A percentile compares a stretch with the other conserved stretches of the same genome.
Conservation (phyloP, 2,888 invertebrate genomes). For the Parnassius mnemosyne region DNA sequence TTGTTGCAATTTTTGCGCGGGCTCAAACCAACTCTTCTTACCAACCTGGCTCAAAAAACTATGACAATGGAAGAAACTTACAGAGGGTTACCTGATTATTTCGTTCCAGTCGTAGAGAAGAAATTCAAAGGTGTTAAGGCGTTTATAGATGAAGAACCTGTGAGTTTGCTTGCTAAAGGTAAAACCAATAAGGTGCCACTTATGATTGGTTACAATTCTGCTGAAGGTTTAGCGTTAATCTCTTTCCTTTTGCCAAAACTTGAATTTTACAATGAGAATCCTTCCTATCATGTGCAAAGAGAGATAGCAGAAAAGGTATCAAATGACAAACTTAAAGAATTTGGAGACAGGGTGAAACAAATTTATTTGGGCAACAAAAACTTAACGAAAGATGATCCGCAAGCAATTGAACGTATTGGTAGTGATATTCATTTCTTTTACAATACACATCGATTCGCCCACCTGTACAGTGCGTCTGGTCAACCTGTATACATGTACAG, state of each 20-base stretch:
- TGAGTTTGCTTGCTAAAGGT: slow-evolving; percentile 42
- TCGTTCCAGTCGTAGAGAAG: slow-evolving; percentile 55
- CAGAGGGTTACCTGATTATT: slow-evolving; percentile 51
- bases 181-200: slow-evolving; percentile 49
- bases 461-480: slow-evolving; percentile 40
- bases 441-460: slow-evolving; percentile 47
- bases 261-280: slow-evolving; percentile 41
- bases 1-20: slow-evolving; percentile 46
- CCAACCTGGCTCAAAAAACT: slow-evolving; percentile 41
- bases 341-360: slow-evolving; percentile 47
- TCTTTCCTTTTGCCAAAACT: slow-evolving; percentile 41
- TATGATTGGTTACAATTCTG: slow-evolving; percentile 54
- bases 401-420: slow-evolving; percentile 42
- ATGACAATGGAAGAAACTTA: slow-evolving; percentile 48
- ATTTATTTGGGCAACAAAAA: slow-evolving; percentile 48
- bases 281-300: slow-evolving; percentile 47
- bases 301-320: slow-evolving; percentile 44
- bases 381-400: slow-evolving; percentile 37
- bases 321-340: slow-evolving; percentile 38
- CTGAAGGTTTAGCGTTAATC: slow-evolving; percentile 50
- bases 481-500: slow-evolving; percentile 50
- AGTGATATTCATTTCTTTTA: slow-evolving; percentile 50
- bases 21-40: slow-evolving; percentile 45
- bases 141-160: slow-evolving; percentile 49
- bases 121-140: slow-evolving; percentile 43